These are phyloP conservation scores for Cyclura pinguis DNA, from an alignment of 2,797 vertebrate genomes.

Conservation along the genomic window DNA sequence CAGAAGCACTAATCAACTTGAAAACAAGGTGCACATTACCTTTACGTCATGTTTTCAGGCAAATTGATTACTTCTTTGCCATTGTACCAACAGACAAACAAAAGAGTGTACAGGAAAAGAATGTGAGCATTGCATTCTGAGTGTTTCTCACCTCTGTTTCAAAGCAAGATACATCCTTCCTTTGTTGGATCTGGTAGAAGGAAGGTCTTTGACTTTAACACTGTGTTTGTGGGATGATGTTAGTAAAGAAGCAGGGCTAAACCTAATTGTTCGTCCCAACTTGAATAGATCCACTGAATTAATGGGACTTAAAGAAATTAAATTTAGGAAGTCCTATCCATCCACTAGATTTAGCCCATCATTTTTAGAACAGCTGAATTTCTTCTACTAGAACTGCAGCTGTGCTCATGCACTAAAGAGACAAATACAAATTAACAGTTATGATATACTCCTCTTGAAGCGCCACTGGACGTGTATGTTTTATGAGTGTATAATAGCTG, in stretches of 20 bases:
- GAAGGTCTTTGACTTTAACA: background rate
- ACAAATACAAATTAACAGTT: background rate
- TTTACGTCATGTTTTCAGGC: background rate
- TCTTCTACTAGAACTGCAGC: background rate
- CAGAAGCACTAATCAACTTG: background rate
- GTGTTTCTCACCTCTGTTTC: background rate
- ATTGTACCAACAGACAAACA: background rate
- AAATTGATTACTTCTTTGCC: background rate
- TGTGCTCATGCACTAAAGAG: background rate
- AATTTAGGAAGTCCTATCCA: no score
- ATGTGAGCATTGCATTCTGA: no score
- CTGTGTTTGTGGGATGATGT: background rate
- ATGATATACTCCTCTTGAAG: background rate
- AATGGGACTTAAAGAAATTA: no score
- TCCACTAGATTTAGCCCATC: no score
- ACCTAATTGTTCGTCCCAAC: no score
- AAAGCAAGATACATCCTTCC: background rate
- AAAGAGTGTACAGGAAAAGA: background rate
- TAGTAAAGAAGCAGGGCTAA: background rate
- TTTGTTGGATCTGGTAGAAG: background rate
- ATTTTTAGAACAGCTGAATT: background rate
- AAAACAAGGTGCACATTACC: background rate
- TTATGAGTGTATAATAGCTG: background rate
- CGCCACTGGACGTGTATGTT: background rate
- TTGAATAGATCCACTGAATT: no score